phyloP scores from a whole-genome alignment of 1,140 invertebrate species.

The Drosophila biarmipes region DNA sequence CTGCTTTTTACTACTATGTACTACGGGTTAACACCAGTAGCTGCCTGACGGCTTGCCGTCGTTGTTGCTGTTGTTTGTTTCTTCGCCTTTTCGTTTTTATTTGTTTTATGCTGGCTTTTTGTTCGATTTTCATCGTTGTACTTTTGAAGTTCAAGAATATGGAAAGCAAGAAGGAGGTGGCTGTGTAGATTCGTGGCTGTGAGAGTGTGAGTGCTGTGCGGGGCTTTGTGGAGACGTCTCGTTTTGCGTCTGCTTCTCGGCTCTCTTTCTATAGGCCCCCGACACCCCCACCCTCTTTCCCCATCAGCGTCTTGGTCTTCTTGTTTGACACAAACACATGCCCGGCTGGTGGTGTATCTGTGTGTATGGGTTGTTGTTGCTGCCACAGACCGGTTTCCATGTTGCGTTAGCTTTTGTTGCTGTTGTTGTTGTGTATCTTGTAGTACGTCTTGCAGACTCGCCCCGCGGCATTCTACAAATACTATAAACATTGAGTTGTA shows the following conservation, averaged over 20 bases:
- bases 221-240: slow-evolving; percentile 29
- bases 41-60: slow-evolving; percentile 76
- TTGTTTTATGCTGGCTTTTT: slow-evolving; percentile 74
- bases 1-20: slow-evolving; percentile 54
- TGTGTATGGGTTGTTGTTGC: slow-evolving; percentile 43
- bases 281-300: not conserved
- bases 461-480: slow-evolving; percentile 72
- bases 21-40: slow-evolving; percentile 78
- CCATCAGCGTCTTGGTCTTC: slow-evolving; percentile 56
- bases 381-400: slow-evolving; percentile 64
- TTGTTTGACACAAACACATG: slow-evolving; percentile 45
- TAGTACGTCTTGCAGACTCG: slow-evolving; percentile 39
- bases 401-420: slow-evolving; percentile 65
- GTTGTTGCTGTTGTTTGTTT: slow-evolving; percentile 55
- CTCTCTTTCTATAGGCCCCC: slow-evolving; percentile 7
- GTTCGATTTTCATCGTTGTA: slow-evolving; percentile 60
- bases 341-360: slow-evolving; percentile 19
- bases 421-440: slow-evolving; percentile 41
- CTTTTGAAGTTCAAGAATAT: slow-evolving; percentile 81
- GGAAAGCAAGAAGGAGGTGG: slow-evolving; percentile 54
- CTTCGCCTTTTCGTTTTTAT: slow-evolving; percentile 31
- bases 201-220: slow-evolving; percentile 19
- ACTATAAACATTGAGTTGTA: slow-evolving; percentile 75
- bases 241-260: slow-evolving; percentile 17
- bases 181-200: slow-evolving; percentile 1